Evolutionary conservation across 2,113 vertebrate genomes (phyloP), one percentile per base, ranked within the genome.

Genomic region (Monopterus albus): DNA sequence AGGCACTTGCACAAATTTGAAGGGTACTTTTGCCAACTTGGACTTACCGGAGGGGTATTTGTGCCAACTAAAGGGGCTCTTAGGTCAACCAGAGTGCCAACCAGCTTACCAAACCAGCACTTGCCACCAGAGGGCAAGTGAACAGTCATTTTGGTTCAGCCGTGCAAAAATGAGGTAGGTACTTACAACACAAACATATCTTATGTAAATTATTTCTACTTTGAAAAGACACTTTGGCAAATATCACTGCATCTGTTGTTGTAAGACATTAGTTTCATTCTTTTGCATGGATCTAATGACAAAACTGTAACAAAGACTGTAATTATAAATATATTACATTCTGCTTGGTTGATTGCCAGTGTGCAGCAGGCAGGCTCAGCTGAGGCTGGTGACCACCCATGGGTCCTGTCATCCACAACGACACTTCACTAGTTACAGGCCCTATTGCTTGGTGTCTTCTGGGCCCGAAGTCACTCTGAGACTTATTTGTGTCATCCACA

Each of bases 401-500:
- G 81, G 75, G 73, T 28, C 65, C 67, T 77, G 39, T 28, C 47
- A 28, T 56, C 45, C 56, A 75, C 57, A 15, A 29, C 4, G 68
- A 62, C 79, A 50, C 77, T 73, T 57, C 66, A 67, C 68, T 88
- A 60, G 87, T 81, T 83, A 87, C 84, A 79, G 74, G 73, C 49
- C 70, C 64, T 63, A 69, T 15, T 55, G 76, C 67, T 52, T n/a
- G 7, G 14, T 50, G 61, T 72, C 84, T 61, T 83, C 45, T 63
- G 83, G 68, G 81, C 25, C 57, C 26, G 33, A 42, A 71, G 81
- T 87, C 85, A 83, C 88, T 66, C 18, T 53, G 88, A 83, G 86
- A 86, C 89, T 75, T 65, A 88, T 91, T 89, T 91, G 74, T 85
- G 72, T 67, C 17, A 46, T 36, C 64, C 14, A 45, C 49, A 57